Conservation (phyloP, 2,888 invertebrate species). For the Tuberolachnus salignus region DNA sequence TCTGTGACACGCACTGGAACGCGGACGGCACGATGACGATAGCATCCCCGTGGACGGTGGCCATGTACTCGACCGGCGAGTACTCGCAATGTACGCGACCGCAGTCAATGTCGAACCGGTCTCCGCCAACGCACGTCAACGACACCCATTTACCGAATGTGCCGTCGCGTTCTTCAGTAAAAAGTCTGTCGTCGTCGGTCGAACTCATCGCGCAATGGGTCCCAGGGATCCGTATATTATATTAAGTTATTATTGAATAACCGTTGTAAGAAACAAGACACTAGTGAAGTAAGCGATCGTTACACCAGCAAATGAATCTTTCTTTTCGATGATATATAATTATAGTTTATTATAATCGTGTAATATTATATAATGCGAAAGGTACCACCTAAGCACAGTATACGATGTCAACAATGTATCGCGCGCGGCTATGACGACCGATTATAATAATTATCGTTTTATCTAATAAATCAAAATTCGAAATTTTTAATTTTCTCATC, state of each 20-base stretch:
- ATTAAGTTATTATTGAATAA: not conserved
- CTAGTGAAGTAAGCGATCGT: no score
- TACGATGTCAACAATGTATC: not conserved
- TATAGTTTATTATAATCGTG: not conserved
- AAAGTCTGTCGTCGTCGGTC: not conserved
- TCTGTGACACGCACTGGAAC: slow-evolving; percentile 27
- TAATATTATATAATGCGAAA: no score
- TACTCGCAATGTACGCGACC: slow-evolving; percentile 1
- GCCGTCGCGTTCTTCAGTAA: not conserved
- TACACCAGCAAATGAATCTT: not conserved
- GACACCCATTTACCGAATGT: slow-evolving; percentile 21
- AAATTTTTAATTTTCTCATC: no score
- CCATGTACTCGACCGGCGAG: not conserved
- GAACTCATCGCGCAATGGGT: not conserved
- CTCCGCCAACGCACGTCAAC: not conserved
- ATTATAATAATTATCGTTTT: not conserved
- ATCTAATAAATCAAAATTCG: no score
- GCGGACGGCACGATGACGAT: slow-evolving; percentile 31
- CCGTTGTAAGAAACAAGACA: not conserved
- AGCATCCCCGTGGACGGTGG: not conserved
- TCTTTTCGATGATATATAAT: not conserved
- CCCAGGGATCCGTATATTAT: not conserved
- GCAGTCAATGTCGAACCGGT: slow-evolving; percentile 16
- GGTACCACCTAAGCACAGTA: no score
- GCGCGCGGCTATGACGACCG: not conserved